A percentile compares a stretch with the other conserved stretches of the same genome.
Evolutionary conservation across 2,888 invertebrate species (phyloP).

Genomic region (Oscheius myriophilus): DNA sequence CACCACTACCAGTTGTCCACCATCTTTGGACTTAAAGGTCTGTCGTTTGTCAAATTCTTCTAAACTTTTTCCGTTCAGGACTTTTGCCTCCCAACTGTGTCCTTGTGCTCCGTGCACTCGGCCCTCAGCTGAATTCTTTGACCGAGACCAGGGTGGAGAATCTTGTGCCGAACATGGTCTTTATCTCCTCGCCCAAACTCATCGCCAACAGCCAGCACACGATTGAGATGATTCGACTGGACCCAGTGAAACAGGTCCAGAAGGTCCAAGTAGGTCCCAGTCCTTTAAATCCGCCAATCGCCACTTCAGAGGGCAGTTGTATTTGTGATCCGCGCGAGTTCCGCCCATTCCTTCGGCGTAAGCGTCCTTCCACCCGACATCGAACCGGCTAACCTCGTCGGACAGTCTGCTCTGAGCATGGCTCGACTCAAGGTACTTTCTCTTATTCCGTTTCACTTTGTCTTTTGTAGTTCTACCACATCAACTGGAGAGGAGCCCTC

Average conservation of each 20-base stretch:
- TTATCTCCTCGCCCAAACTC: slow-evolving; percentile 6
- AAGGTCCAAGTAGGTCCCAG: slow-evolving; percentile 17
- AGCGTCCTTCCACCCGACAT: slow-evolving; percentile 43
- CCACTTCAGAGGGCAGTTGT: slow-evolving; percentile 24
- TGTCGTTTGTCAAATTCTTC: too few species aligned
- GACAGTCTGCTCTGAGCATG: slow-evolving; percentile 27
- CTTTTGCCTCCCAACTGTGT: slow-evolving; percentile 40
- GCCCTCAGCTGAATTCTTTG: slow-evolving; percentile 46
- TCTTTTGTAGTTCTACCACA: slow-evolving; percentile 27
- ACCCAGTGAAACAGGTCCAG: slow-evolving; percentile 23
- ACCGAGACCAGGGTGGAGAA: slow-evolving; percentile 36
- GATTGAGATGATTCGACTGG: slow-evolving; percentile 10
- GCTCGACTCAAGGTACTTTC: slow-evolving; percentile 6
- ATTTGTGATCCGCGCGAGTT: slow-evolving; percentile 32
- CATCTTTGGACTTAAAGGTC: slow-evolving; percentile 41
- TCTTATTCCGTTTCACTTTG: background rate
- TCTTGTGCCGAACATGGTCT: slow-evolving; percentile 18
- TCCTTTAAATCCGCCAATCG: background rate
- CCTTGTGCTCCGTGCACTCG: slow-evolving; percentile 47
- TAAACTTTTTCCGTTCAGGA: slow-evolving; percentile 31
- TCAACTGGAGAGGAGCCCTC: slow-evolving; percentile 32
- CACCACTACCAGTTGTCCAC: slow-evolving; percentile 34
- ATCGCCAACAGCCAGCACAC: slow-evolving; percentile 12
- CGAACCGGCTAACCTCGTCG: slow-evolving; percentile 23
- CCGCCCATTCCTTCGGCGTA: slow-evolving; percentile 42